Base-by-base conservation (phyloP, 2,888 invertebrate genomes). In the Onchidella celtica region DNA sequence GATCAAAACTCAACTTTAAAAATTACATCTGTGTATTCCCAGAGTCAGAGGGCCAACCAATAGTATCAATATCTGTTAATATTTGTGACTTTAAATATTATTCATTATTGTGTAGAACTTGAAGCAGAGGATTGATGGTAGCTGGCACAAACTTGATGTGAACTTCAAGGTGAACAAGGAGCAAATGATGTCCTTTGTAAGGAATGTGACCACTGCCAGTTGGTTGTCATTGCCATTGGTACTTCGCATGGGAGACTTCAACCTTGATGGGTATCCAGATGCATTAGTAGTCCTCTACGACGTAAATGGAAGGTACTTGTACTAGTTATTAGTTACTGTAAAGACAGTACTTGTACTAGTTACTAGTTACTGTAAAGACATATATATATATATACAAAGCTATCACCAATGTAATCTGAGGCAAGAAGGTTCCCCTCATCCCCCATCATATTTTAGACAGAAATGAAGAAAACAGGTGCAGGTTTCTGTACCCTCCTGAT, bases 211-310 rank as follows among this genome's bases (percentile, higher is more conserved):
- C 3, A 82, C 81, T 3, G 78, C 82, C 11, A 70, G 57, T 21
- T 77, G 84, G 68, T 68, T 87, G 11, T 27, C 81, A n/a, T 32
- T 89, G n/a, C 91, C 90, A 0, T 86, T 92, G 2, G 97, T 97
- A 0, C 94, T 98, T 86, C 95, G 97, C 55, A 96, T 96, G 87
- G 98, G 98, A 1, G 99, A 99, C 93, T 97, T 97, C 89, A 98
- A 99, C 92, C 96, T 98, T 96, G 98, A 99, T 94, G 98, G 98
- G 0, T 98, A 96, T 94, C 98, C 98, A 3, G 99, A 99, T 94
- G 94, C 98, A 69, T 93, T 99, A 59, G 96, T 97, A 74, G 96
- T 97, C 0, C 91, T 98, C 6, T 92, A 74, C 24, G 61, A 77
- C 24, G 21, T 40, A 21, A 75, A 66, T 11, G 68, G 9, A 66